Evolutionary conservation across 2,888 invertebrate species (phyloP).

Genomic region (Patella caerulea): DNA sequence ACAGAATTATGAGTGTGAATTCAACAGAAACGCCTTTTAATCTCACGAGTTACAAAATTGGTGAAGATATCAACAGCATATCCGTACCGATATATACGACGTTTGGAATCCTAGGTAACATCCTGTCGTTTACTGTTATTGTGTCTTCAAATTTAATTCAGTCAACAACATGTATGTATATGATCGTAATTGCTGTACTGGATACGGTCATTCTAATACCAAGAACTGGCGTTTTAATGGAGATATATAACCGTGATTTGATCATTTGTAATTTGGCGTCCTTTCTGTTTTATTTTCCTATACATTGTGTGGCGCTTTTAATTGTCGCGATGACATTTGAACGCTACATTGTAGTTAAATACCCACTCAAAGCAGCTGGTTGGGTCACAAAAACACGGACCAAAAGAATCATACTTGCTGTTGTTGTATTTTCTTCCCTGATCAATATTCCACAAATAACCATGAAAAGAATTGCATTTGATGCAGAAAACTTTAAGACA

Average conservation of each 20-base stretch:
- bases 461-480: constrained; percentile 14
- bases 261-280: constrained; percentile 23
- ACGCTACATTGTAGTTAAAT: constrained; percentile 32
- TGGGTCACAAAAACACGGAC: constrained; percentile 16
- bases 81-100: constrained; percentile 23
- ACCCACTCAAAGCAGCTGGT: constrained; percentile 24
- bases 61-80: constrained; percentile 14
- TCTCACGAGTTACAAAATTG: not conserved
- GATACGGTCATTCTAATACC: constrained; percentile 29
- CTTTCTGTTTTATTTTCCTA: constrained; percentile 33
- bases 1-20: too few species aligned
- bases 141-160: constrained; percentile 13
- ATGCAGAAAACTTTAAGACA: not conserved
- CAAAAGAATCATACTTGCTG: constrained; percentile 13
- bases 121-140: constrained; percentile 25
- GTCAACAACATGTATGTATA: constrained; percentile 34
- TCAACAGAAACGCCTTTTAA: too few species aligned
- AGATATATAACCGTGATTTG: constrained; percentile 15
- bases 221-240: constrained; percentile 16
- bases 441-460: constrained; percentile 30
- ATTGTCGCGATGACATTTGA: constrained; percentile 35
- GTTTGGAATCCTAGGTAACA: constrained; percentile 29
- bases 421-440: constrained; percentile 16
- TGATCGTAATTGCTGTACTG: constrained; percentile 29
- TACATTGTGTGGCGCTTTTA: constrained; percentile 29